Conservation (phyloP, 1,140 invertebrate genomes). For the Drosophila tropicalis region DNA sequence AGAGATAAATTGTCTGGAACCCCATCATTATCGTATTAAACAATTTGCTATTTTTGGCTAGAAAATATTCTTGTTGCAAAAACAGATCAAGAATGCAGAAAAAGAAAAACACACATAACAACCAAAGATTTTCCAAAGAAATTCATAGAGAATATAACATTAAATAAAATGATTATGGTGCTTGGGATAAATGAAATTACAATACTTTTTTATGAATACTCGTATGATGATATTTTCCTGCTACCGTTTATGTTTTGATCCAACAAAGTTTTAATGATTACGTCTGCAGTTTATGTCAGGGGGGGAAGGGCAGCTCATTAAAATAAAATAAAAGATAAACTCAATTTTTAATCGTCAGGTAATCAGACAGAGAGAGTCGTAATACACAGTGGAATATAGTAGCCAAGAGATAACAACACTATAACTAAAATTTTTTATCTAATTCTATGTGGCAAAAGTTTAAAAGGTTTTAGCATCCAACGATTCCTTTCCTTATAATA, state of each 20-base stretch:
- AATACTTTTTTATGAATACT: not conserved
- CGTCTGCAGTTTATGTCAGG: not conserved
- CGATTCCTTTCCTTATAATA: too few relatives aligned
- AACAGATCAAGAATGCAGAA: not conserved
- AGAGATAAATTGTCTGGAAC: slow-evolving; percentile 20
- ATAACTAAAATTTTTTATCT: too few relatives aligned
- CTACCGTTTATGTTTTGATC: not conserved
- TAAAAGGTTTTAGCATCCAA: too few relatives aligned
- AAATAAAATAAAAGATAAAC: slow-evolving; percentile 1
- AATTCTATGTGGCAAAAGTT: too few relatives aligned
- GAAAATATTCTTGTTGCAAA: slow-evolving; percentile 3
- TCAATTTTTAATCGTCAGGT: not conserved
- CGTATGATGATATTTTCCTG: not conserved
- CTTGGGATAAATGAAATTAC: not conserved
- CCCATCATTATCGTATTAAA: slow-evolving; percentile 43
- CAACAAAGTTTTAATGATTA: not conserved
- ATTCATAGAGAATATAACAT: not conserved
- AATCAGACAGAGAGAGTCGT: not conserved
- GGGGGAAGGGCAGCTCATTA: not conserved
- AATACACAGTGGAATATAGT: not conserved
- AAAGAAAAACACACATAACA: not conserved
- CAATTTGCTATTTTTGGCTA: slow-evolving; percentile 56
- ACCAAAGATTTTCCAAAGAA: not conserved
- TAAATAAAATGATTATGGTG: not conserved
- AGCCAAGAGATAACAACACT: not conserved